These are phyloP conservation scores for Macrochelys suwanniensis DNA, from an alignment of 2,797 vertebrate species.

Conservation along the genomic window DNA sequence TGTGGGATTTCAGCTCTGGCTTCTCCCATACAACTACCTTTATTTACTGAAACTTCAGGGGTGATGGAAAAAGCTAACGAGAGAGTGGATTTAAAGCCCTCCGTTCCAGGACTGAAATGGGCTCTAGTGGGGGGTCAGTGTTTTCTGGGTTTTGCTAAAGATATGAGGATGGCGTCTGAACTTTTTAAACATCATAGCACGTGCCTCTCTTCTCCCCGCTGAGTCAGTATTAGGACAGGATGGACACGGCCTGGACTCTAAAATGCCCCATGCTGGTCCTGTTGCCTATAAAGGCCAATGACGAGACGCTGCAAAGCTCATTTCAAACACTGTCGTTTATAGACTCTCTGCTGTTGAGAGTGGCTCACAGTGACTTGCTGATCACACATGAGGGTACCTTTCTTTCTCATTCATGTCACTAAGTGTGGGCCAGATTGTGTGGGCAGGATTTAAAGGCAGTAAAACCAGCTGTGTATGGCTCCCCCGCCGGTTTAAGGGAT, in stretches of 20 bases:
- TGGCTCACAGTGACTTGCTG: accelerated
- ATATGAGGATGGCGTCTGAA: background rate
- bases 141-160: background rate
- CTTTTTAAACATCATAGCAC: background rate
- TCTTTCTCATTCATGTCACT: background rate
- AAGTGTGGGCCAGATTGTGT: background rate
- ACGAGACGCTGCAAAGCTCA: background rate
- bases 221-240: background rate
- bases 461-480: background rate
- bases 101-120: background rate
- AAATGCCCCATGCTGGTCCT: background rate
- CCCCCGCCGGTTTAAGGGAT: background rate
- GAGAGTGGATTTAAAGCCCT: conserved; percentile 52
- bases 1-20: conserved; percentile 24
- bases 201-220: background rate
- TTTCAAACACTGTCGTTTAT: background rate
- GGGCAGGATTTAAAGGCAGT: background rate
- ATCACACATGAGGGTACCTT: background rate
- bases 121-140: background rate
- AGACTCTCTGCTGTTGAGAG: background rate
- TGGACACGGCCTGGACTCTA: background rate
- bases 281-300: background rate
- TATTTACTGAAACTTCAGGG: background rate
- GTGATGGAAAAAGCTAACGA: conserved; percentile 9
- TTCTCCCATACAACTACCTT: background rate